phyloP scores from a whole-genome alignment of 2,113 vertebrate species.

The Psettodes erumei region DNA sequence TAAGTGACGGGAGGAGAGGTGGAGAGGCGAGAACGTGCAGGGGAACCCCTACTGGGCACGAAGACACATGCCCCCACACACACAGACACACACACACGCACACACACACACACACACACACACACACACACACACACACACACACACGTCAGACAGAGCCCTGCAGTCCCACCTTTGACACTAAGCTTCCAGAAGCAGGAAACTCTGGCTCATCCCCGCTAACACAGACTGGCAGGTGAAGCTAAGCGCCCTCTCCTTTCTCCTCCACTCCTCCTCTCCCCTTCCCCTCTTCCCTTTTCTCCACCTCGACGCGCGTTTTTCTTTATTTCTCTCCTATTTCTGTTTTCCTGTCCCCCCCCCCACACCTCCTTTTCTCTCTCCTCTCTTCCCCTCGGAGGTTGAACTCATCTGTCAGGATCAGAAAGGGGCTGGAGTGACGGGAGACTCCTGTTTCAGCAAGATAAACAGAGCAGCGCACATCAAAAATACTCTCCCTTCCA shows the following conservation, averaged over 20 bases:
- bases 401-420: constrained; percentile 83
- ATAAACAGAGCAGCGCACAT: constrained; percentile 81
- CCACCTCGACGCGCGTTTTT: constrained; percentile 41
- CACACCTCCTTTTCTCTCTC: constrained; percentile 5
- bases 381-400: constrained; percentile 69
- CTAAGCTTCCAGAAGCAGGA: constrained; percentile 79
- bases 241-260: constrained; percentile 75
- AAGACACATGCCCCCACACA: constrained; percentile 46
- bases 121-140: constrained; percentile 39
- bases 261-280: constrained; percentile 58
- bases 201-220: constrained; percentile 77
- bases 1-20: constrained; percentile 37
- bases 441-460: constrained; percentile 82
- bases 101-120: constrained; percentile 26
- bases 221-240: constrained; percentile 83
- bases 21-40: constrained; percentile 52
- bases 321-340: constrained; percentile 64
- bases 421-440: constrained; percentile 77
- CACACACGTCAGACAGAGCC: constrained; percentile 67
- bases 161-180: constrained; percentile 81
- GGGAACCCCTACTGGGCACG: constrained; percentile 76
- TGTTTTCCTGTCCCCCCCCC: constrained; percentile 49
- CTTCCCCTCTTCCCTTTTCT: constrained; percentile 61
- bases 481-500: constrained; percentile 73
- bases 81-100: constrained; percentile 38